Conservation (phyloP, 2,888 invertebrate genomes). For the Nasonovia ribisnigri region DNA sequence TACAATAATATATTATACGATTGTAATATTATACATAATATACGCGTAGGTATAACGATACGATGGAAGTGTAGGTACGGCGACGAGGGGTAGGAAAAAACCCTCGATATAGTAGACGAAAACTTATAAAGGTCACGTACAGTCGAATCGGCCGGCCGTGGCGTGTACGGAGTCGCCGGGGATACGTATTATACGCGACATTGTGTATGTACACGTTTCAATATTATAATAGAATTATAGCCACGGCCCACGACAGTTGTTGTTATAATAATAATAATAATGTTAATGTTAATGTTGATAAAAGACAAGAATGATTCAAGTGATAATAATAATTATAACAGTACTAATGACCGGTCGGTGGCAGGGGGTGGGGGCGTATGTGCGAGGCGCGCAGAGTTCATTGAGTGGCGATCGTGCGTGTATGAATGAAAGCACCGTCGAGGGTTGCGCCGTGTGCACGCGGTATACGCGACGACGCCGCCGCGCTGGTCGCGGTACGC, state of each 20-base stretch:
- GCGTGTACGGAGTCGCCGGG: too few species aligned
- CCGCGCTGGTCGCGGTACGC: neutral
- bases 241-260: neutral
- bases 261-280: neutral
- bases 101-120: neutral
- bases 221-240: neutral
- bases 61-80: neutral
- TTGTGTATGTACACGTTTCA: neutral
- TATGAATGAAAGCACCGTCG: conserved; percentile 45
- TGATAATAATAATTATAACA: neutral
- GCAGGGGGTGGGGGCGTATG: neutral
- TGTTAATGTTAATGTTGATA: neutral
- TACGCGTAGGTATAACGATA: neutral
- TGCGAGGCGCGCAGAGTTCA: conserved; percentile 19
- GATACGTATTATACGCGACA: neutral
- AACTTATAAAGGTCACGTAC: neutral
- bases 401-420: conserved; percentile 52
- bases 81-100: neutral
- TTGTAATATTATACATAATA: neutral
- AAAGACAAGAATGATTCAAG: neutral
- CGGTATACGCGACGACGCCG: conserved; percentile 1
- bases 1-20: neutral
- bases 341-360: neutral
- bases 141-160: neutral
- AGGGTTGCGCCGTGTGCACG: conserved; percentile 11